Conservation (phyloP, 2,888 invertebrate genomes). For the Bimastos eiseni region DNA sequence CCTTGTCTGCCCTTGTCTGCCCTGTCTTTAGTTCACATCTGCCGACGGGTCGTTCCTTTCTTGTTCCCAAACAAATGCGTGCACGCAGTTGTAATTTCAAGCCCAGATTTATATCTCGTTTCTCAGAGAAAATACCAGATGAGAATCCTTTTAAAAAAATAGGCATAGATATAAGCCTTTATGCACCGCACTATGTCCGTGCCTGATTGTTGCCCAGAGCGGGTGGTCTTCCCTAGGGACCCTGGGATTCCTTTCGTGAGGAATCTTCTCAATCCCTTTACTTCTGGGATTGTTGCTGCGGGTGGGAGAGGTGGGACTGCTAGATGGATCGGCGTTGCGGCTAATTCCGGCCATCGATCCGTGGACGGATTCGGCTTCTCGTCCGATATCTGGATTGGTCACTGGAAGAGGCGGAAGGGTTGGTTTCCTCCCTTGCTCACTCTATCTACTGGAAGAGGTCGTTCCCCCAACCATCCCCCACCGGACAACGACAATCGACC, state of each 20-base stretch:
- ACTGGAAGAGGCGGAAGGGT: not conserved
- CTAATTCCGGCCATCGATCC: not conserved
- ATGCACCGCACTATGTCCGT: not conserved
- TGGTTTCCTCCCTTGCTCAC: too few species aligned
- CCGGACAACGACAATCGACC: not conserved
- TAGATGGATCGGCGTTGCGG: slow-evolving; percentile 5
- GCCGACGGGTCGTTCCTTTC: too few species aligned
- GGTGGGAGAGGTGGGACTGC: not conserved
- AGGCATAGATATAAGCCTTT: too few species aligned
- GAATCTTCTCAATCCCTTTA: not conserved
- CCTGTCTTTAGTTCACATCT: too few species aligned
- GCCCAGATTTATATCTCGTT: too few species aligned
- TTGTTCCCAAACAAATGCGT: too few species aligned
- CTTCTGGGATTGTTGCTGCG: not conserved
- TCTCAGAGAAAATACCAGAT: too few species aligned
- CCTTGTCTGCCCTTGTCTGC: too few species aligned
- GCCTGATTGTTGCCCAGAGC: not conserved
- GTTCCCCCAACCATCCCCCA: too few species aligned
- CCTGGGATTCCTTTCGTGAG: not conserved
- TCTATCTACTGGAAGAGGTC: too few species aligned
- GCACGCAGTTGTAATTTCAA: too few species aligned
- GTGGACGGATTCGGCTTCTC: not conserved
- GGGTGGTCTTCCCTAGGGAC: not conserved
- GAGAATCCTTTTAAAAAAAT: too few species aligned
- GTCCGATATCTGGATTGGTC: not conserved